A percentile compares a stretch with the other conserved stretches of the same genome.
Evolutionary conservation across 2,888 invertebrate genomes (phyloP).

Genomic region (Cartodere bifasciata): DNA sequence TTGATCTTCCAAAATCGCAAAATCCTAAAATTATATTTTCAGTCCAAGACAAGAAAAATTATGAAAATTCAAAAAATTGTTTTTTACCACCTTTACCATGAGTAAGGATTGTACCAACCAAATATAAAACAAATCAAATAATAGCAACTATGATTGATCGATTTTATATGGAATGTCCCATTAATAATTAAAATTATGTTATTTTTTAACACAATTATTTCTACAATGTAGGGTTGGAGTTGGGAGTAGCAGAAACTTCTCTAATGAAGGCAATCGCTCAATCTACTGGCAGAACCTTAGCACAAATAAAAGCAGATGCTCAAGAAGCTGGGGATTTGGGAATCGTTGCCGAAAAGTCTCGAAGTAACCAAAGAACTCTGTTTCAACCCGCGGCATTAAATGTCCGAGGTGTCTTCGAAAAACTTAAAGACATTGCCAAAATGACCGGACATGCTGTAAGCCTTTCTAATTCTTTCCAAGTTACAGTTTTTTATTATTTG

Average conservation of each 20-base stretch:
- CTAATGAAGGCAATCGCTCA: constrained; percentile 90
- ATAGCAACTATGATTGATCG: no score
- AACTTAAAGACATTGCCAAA: constrained; percentile 74
- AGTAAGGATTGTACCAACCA: no score
- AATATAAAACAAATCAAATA: no score
- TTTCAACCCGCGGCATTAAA: constrained; percentile 70
- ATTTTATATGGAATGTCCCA: no score
- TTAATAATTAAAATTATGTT: no score
- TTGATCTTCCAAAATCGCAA: no score
- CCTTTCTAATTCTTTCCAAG: constrained; percentile 12
- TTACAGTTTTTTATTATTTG: constrained; percentile 7
- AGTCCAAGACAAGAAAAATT: no score
- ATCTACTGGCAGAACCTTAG: constrained; percentile 72
- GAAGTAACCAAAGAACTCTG: constrained; percentile 77
- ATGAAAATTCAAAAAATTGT: no score
- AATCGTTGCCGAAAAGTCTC: constrained; percentile 74
- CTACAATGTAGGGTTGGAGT: constrained; percentile 57
- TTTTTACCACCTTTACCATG: no score
- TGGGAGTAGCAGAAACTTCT: constrained; percentile 90
- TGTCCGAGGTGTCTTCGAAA: constrained; percentile 62
- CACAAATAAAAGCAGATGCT: constrained; percentile 67
- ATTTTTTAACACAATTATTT: constrained; percentile 7
- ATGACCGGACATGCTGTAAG: constrained; percentile 67
- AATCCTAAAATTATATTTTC: no score
- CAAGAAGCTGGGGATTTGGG: constrained; percentile 78